phyloP scores from a whole-genome alignment of 2,113 vertebrate genomes.

The Tachuris rubrigastra region DNA sequence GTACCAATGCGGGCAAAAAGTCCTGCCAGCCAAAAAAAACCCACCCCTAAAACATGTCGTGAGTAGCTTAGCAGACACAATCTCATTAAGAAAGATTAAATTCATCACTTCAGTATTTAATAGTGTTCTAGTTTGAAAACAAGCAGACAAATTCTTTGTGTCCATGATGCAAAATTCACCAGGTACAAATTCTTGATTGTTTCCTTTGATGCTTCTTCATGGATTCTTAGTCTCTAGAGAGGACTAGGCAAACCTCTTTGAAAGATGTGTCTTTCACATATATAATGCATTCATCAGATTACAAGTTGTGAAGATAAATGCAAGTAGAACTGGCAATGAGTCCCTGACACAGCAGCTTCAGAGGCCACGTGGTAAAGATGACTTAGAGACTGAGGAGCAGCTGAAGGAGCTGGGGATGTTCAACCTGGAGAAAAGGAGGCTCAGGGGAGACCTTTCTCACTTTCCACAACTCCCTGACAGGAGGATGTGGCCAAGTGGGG shows the following conservation, averaged over 20 bases:
- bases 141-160: neutral
- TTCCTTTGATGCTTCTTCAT: neutral
- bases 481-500: neutral
- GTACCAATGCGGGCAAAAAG: neutral
- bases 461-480: neutral
- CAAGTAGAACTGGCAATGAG: neutral
- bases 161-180: neutral
- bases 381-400: neutral
- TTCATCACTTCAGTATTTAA: neutral
- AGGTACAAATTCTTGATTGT: neutral
- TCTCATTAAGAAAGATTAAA: neutral
- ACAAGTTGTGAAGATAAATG: neutral
- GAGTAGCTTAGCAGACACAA: neutral
- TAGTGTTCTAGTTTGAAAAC: neutral
- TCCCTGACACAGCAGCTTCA: neutral
- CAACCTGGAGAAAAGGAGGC: neutral
- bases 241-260: neutral
- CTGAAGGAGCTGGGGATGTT: neutral
- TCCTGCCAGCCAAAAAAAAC: neutral
- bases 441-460: neutral
- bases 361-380: neutral
- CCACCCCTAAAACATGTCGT: neutral
- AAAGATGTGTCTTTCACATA: neutral
- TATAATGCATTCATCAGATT: neutral
- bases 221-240: neutral